Conservation (phyloP, 2,888 invertebrate genomes). For the Erannis defoliaria region DNA sequence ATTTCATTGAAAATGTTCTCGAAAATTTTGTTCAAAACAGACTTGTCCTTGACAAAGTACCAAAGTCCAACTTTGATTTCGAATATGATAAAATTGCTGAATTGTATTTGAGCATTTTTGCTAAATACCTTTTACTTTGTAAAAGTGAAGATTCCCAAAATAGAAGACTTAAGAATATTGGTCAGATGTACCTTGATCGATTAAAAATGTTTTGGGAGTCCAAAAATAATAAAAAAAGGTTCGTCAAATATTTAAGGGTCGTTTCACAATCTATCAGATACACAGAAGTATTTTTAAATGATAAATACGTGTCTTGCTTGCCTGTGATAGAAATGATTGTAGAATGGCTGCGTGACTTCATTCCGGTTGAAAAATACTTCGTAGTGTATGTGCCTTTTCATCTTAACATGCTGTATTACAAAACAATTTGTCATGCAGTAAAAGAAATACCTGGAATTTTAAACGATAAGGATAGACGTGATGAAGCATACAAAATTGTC, state of each 20-base stretch:
- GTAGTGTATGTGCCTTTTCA: conserved; percentile 56
- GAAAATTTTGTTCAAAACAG: conserved; percentile 6
- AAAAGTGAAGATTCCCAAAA: conserved; percentile 9
- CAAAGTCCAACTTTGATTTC: background rate
- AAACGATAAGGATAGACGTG: background rate
- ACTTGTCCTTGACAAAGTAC: conserved; percentile 1
- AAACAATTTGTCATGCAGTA: conserved; percentile 55
- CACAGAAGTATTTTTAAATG: conserved; percentile 57
- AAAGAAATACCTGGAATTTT: background rate
- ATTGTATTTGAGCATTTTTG: conserved; percentile 8
- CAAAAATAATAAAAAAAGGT: background rate
- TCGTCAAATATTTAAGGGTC: background rate
- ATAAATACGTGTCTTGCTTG: conserved; percentile 54
- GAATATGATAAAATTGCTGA: conserved; percentile 2
- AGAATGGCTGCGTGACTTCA: conserved; percentile 51
- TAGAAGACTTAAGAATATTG: background rate
- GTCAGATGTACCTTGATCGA: background rate
- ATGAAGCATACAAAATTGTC: conserved; percentile 2
- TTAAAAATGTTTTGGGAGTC: background rate
- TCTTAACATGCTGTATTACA: conserved; percentile 65
- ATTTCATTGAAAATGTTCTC: conserved; percentile 16
- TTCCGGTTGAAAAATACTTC: conserved; percentile 61
- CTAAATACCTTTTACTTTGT: conserved; percentile 5
- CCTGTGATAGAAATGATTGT: conserved; percentile 58
- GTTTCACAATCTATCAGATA: background rate